phyloP scores from a whole-genome alignment of 2,797 vertebrate genomes.

The Rhynchonycteris naso region DNA sequence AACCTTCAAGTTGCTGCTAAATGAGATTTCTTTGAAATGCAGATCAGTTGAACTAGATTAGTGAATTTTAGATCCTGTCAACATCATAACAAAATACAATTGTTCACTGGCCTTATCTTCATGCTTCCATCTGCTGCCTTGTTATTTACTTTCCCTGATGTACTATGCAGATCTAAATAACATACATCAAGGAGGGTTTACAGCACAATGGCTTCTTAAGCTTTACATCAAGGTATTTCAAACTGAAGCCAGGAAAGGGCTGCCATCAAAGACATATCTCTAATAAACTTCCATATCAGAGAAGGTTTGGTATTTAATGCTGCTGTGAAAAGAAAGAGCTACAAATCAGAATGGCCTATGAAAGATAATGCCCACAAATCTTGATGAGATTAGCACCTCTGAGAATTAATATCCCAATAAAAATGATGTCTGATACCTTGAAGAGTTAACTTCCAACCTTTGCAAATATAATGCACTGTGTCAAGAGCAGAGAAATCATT shows the following conservation, averaged over 20 bases:
- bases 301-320: constrained; percentile 96
- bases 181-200: constrained; percentile 99
- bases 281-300: constrained; percentile 99
- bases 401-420: constrained; percentile 91
- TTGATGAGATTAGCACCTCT: constrained; percentile 94
- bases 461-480: constrained; percentile 86
- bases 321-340: constrained; percentile 92
- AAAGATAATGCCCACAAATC: constrained; percentile 91
- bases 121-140: constrained; percentile 99
- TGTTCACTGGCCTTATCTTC: constrained; percentile 99
- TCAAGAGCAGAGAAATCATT: constrained; percentile 84
- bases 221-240: constrained; percentile 99
- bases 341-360: constrained; percentile 92
- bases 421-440: constrained; percentile 87
- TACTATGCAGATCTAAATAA: constrained; percentile 99
- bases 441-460: constrained; percentile 89
- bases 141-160: constrained; percentile 99
- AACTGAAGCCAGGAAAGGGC: constrained; percentile 98
- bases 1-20: constrained; percentile 96
- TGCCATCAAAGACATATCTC: constrained; percentile 99
- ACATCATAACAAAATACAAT: constrained; percentile 99
- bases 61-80: constrained; percentile 99
- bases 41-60: constrained; percentile 99
- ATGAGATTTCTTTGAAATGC: constrained; percentile 99
- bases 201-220: constrained; percentile 99